Conservation (phyloP, 2,888 invertebrate genomes). For the Catocala nupta region DNA sequence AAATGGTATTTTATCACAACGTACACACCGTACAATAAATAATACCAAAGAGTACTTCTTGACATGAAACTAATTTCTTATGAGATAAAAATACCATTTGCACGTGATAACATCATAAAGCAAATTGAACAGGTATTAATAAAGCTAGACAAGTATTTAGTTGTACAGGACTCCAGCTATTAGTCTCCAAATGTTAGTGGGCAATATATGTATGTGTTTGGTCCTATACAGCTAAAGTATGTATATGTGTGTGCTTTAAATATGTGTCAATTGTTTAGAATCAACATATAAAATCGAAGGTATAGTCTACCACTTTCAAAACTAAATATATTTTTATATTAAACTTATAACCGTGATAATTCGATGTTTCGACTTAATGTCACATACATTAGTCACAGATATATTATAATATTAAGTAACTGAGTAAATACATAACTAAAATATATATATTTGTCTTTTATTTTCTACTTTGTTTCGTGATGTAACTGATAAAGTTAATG, state of each 20-base stretch:
- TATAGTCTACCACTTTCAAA: not conserved
- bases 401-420: constrained; percentile 24
- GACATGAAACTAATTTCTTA: not conserved
- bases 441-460: not conserved
- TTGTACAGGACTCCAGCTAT: no score
- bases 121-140: constrained; percentile 6
- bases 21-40: not conserved
- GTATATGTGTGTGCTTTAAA: not conserved
- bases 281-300: not conserved
- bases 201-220: not conserved
- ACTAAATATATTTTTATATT: constrained; percentile 22
- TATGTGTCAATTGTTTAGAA: not conserved
- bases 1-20: constrained; percentile 9
- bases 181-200: not conserved
- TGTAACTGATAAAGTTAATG: not conserved
- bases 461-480: not conserved
- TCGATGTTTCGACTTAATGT: constrained; percentile 30
- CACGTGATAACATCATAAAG: constrained; percentile 4
- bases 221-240: not conserved
- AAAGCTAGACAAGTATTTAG: constrained; percentile 1
- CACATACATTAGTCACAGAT: constrained; percentile 29
- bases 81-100: constrained; percentile 7
- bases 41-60: not conserved
- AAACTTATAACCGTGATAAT: constrained; percentile 32
- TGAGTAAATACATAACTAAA: constrained; percentile 7